Percentiles rank a stretch among this genome's conserved stretches.
phyloP scores from a whole-genome alignment of 2,113 vertebrate genomes.

The Siniperca knerii region DNA sequence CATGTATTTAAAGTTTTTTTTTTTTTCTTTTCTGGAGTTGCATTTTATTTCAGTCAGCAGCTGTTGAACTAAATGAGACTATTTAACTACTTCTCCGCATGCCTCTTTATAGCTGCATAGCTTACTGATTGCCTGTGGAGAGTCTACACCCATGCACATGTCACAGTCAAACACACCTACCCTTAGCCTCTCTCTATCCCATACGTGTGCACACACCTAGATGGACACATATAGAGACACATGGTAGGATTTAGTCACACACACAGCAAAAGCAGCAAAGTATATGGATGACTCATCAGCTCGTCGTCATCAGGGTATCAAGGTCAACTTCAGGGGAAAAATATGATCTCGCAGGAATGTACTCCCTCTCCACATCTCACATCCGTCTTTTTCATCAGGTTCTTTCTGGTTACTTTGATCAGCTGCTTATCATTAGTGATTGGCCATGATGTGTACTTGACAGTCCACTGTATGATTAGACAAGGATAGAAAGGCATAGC shows the following conservation, averaged over 20 bases:
- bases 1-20: not conserved
- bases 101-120: conserved; percentile 1
- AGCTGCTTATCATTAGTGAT: conserved; percentile 73
- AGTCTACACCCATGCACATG: not conserved
- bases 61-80: conserved; percentile 25
- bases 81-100: not conserved
- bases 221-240: not conserved
- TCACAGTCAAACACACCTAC: not conserved
- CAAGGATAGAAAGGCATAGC: conserved; percentile 67
- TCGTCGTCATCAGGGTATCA: conserved; percentile 43
- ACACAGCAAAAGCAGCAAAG: not conserved
- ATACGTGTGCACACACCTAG: not conserved
- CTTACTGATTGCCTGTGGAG: conserved; percentile 33
- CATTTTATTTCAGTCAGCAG: conserved; percentile 35
- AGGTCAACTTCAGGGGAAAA: conserved; percentile 61
- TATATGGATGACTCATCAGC: conserved; percentile 32
- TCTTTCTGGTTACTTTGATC: conserved; percentile 71
- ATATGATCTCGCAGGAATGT: conserved; percentile 37
- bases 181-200: not conserved
- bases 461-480: conserved; percentile 77
- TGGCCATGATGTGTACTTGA: conserved; percentile 74
- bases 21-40: not conserved
- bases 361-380: conserved; percentile 48
- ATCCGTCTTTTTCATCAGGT: conserved; percentile 73
- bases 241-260: not conserved